Percentiles rank a stretch among this genome's conserved stretches.
Conservation (phyloP, 1,140 invertebrate species). For the Pinna nobilis region DNA sequence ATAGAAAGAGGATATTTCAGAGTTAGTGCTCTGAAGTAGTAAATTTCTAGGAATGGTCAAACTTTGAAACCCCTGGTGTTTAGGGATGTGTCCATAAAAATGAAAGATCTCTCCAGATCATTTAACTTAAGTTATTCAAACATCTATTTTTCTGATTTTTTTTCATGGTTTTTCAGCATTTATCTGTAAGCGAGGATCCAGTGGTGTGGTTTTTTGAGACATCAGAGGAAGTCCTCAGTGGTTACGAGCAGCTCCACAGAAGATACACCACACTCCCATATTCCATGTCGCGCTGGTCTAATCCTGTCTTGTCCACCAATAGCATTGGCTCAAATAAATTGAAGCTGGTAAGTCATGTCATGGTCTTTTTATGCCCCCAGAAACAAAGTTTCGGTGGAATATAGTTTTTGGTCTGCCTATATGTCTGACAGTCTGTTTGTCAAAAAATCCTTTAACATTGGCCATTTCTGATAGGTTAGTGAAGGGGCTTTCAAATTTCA, state of each 20-base stretch:
- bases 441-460: neutral
- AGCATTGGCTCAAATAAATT: conserved; percentile 58
- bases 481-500: too few relatives aligned
- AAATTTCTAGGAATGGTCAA: neutral
- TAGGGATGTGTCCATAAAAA: neutral
- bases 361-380: neutral
- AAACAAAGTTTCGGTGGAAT: neutral
- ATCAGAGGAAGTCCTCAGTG: conserved; percentile 56
- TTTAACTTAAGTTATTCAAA: neutral
- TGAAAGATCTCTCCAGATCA: neutral
- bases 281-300: conserved; percentile 41
- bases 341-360: conserved; percentile 47
- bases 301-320: conserved; percentile 28
- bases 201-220: conserved; percentile 48
- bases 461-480: too few relatives aligned
- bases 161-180: conserved; percentile 13
- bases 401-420: neutral
- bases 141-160: neutral
- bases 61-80: too few relatives aligned
- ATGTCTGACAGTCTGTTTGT: neutral
- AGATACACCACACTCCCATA: conserved; percentile 37
- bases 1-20: neutral
- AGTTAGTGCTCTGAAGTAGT: neutral
- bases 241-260: conserved; percentile 60
- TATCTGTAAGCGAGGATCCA: conserved; percentile 16